Evolutionary conservation across 2,888 invertebrate species (phyloP), one percentile per base, ranked within the genome.

Genomic region (Melieria picta): DNA sequence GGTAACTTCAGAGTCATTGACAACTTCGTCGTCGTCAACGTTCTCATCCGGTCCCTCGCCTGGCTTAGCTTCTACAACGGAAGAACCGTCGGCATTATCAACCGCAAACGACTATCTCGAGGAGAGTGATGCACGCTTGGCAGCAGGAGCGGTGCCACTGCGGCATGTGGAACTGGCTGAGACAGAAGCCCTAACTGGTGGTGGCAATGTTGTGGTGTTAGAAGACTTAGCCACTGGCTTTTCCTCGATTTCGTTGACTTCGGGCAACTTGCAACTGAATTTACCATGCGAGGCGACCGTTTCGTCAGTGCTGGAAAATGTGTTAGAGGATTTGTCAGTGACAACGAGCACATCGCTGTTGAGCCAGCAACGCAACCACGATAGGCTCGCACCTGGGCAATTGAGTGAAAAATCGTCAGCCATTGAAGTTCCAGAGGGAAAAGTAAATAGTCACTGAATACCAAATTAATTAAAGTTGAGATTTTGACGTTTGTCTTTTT

Each of bases 31-130:
- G n/a, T 85, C 86, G 7, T 87, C 87, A 7, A 86, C 86, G 3
- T 86, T 87, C 75, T 86, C 86, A 0, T 86, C 87, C 30, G 86
- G 85, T 0, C 86, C 85, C 0, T 86, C 86, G n/a, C 84, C 84
- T 0, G 83, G 83, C 60, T 77, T 81, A 43, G 75, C 75, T 5
- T 81, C 77, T 65, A 80, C 79, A 9, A 80, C 82, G 0, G 85
- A 85, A 58, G 83, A 84, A 11, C 77, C 77, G n/a, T 74, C 80
- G 5, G 77, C 79, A 7, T 77, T 77, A 11, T 71, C 75, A 30
- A 67, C 75, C 9, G 71, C 45, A 5, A 63, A 63, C 4, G 48
- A 62, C n/a, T 45, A 62, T 9, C 46, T n/a, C 0, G 57, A 42
- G 11, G 50, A n/a, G 11, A 50, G 56, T 11, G 69, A 74, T 43